Evolutionary conservation across 64 coral and sea anemone genomes (phyloP), one percentile per base, ranked within the genome.

Genomic region (Porites australiensis): DNA sequence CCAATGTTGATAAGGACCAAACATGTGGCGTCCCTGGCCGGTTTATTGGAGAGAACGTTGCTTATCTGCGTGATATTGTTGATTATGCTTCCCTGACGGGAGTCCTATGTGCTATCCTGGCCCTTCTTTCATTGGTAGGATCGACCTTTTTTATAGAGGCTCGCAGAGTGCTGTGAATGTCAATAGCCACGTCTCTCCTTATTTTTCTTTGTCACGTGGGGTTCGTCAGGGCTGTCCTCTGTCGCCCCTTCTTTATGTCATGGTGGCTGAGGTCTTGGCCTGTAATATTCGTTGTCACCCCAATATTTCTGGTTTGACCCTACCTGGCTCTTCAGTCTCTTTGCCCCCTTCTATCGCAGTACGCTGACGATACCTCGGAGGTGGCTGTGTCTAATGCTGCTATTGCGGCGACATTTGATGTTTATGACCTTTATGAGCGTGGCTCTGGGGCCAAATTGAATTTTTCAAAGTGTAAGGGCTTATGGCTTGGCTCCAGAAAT

Each of bases 41-140:
- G 3, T 81, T 47, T 18, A 94, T 89, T 19, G 54, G 67, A 0
- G 84, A 94, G 4, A 94, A 94, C 44, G 64, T 75, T 18, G n/a
- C 66, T 6, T 79, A 89, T 44, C 5, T 94, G 0, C 44, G 73
- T 0, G 92, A 94, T 53, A 45, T 79, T 19, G 58, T 82, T 5
- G 2, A 19, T 8, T 94, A 89, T 59, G 46, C 87, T 37, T 12
- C 14, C 4, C 14, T 37, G 10, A 68, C 70, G 1, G 48, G 61
- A 12, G n/a, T n/a, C 55, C 75, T 59, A 58, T 37, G 57, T 0
- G 90, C 90, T 0, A 4, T 63, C 0, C 21, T 94, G 90, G 90
- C 0, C 81, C 79, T 0, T 72, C 52, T 18, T 92, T 92, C 11
- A 10, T 57, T 5, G 53, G 3, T 2, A 86, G 72, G 90, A 45